These are phyloP conservation scores for Syrrhaptes paradoxus DNA, from an alignment of 2,113 vertebrate genomes.

Conservation along the genomic window DNA sequence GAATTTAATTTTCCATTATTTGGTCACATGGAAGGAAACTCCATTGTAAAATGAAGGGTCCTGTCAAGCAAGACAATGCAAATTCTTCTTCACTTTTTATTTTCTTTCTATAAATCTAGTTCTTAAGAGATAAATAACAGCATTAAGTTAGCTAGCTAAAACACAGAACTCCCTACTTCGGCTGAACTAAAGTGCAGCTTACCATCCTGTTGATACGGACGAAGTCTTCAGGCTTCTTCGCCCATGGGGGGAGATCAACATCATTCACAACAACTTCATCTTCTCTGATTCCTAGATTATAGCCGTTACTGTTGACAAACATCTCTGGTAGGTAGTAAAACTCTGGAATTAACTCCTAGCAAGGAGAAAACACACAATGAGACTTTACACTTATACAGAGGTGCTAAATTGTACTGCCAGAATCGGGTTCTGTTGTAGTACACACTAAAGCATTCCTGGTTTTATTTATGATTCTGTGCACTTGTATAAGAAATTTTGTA, in stretches of 20 bases:
- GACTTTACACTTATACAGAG: neutral
- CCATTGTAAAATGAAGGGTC: neutral
- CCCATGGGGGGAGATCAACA: constrained; percentile 93
- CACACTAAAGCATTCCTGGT: neutral
- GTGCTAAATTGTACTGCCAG: neutral
- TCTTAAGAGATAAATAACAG: neutral
- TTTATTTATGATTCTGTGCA: neutral
- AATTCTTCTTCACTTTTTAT: neutral
- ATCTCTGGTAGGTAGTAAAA: constrained; percentile 99
- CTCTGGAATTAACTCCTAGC: constrained; percentile 94
- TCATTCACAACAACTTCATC: constrained; percentile 88
- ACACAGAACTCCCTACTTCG: neutral
- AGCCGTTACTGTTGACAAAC: constrained; percentile 96
- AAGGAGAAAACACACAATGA: constrained; percentile 12
- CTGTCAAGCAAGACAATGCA: neutral
- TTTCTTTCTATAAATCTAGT: neutral
- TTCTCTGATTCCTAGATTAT: constrained; percentile 89
- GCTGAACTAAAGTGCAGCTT: constrained; percentile 44
- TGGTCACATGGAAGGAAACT: neutral
- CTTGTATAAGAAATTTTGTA: neutral
- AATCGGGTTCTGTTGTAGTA: neutral
- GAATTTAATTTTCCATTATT: neutral
- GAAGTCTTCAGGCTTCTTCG: constrained; percentile 95
- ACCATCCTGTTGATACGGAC: constrained; percentile 98
- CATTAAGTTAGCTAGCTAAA: neutral